Base-by-base conservation (phyloP, 1,140 invertebrate species). In the Cyphomyrmex costatus region DNA sequence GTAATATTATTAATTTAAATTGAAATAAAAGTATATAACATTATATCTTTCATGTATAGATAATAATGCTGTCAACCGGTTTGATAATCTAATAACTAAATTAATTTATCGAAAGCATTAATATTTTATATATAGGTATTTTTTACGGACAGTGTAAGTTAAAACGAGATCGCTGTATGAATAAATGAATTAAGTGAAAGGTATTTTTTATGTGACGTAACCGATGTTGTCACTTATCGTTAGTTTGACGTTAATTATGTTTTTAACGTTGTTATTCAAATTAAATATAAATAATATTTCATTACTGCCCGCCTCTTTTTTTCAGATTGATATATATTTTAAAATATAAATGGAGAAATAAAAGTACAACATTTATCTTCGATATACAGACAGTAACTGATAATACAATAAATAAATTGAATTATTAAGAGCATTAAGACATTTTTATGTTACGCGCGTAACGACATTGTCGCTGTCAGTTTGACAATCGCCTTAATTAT, bases 401-500 rank as follows among this genome's bases (percentile, higher is more conserved):
- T 27, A 65, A 53, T 12, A 7, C 1, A 61, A 30, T 10, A 27
- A 65, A 19, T 36, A 58, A 76, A 76, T 60, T 24, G 16, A 19
- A 27, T 27, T n/a, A 30, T 30, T 27, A 24, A n/a, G 12, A 3
- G 6, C 14, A 19, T 30, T 19, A 77, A 36, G 1, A 33, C n/a
- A 16, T 49, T 33, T 51, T 79, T 46, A 78, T 46, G 24, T 19
- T 51, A n/a, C n/a, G 6, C 42, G 46, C 16, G 58, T 10, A 58
- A 71, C 14, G 46, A 14, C 14, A 49, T 16, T 8, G 14, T 49
- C 46, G 53, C 56, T 19, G 33, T 60, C 36, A 33, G 53, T 74
- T 83, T 74, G 79, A 74, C 79, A 83, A 56, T 71, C 49, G 27
- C 79, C 56, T 74, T 83, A 83, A 83, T 83, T 83, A 83, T 83